phyloP scores from a whole-genome alignment of 2,888 invertebrate genomes.

The Caenorhabditis japonica region DNA sequence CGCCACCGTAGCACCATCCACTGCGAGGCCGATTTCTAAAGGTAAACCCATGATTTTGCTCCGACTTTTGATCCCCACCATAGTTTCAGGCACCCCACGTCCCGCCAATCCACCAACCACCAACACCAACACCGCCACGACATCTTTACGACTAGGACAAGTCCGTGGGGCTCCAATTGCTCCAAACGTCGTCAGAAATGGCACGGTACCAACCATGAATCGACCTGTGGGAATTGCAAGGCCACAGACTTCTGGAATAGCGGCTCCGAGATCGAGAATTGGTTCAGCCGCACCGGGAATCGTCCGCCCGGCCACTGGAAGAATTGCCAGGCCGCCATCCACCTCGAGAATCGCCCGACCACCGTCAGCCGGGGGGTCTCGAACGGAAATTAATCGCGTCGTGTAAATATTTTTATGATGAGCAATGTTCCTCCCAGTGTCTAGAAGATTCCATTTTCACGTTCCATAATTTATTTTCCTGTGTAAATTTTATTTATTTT shows the following conservation, averaged over 20 bases:
- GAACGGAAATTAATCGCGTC: too few species aligned
- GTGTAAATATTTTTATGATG: constrained; percentile 9
- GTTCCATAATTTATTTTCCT: too few species aligned
- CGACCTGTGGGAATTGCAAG: constrained; percentile 18
- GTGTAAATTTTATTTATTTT: too few species aligned
- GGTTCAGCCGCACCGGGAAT: not conserved
- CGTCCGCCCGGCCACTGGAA: not conserved
- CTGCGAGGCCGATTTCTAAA: not conserved
- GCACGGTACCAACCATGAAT: not conserved
- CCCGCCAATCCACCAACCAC: not conserved
- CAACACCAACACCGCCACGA: not conserved
- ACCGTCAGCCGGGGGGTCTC: constrained; percentile 3
- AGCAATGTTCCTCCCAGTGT: too few species aligned
- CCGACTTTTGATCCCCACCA: not conserved
- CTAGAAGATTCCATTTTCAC: too few species aligned
- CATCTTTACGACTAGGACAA: not conserved
- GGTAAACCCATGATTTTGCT: not conserved
- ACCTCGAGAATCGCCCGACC: constrained; percentile 3
- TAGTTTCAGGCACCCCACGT: not conserved
- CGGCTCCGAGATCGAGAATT: not conserved
- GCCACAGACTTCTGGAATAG: not conserved
- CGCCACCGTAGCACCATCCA: constrained; percentile 5
- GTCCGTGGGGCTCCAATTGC: constrained; percentile 4
- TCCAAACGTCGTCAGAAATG: constrained; percentile 33
- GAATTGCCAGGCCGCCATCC: not conserved